Conservation (phyloP, 2,113 vertebrate genomes). For the Potamarius usumacintae region DNA sequence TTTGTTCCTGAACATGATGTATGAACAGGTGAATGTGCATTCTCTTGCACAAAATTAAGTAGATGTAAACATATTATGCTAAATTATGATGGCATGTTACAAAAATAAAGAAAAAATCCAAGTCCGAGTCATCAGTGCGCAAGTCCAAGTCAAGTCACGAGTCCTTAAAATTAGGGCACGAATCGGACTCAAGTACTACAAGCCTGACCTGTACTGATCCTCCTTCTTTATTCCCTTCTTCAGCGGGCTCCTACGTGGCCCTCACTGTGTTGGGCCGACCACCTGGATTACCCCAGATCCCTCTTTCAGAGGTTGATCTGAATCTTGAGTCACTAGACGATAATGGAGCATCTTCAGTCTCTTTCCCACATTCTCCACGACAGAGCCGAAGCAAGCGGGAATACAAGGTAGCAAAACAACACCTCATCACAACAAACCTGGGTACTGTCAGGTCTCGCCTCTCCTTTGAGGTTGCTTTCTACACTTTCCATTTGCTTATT, state of each 20-base stretch:
- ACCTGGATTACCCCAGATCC: slow-evolving; percentile 87
- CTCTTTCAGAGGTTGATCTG: slow-evolving; percentile 81
- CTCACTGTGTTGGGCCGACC: slow-evolving; percentile 96
- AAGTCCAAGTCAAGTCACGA: too few relatives aligned
- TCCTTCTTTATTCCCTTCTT: slow-evolving; percentile 29
- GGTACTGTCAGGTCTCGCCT: neutral
- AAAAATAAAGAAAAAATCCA: too few relatives aligned
- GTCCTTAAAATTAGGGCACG: too few relatives aligned
- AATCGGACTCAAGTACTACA: too few relatives aligned
- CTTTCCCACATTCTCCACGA: slow-evolving; percentile 84
- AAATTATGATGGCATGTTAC: too few relatives aligned
- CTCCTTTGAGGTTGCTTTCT: neutral
- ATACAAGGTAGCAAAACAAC: slow-evolving; percentile 74
- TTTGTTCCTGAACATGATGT: too few relatives aligned
- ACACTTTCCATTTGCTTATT: too few relatives aligned
- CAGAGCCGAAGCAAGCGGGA: slow-evolving; percentile 69
- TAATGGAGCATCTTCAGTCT: slow-evolving; percentile 63
- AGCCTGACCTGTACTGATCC: neutral
- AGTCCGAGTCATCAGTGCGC: too few relatives aligned
- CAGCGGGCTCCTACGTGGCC: slow-evolving; percentile 97
- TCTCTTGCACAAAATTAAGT: too few relatives aligned
- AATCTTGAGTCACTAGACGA: slow-evolving; percentile 66
- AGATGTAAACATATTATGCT: too few relatives aligned
- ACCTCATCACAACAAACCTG: slow-evolving; percentile 72
- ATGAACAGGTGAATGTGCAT: too few relatives aligned